Base-by-base conservation (phyloP, 2,888 invertebrate species). In the Ormia ochracea region DNA sequence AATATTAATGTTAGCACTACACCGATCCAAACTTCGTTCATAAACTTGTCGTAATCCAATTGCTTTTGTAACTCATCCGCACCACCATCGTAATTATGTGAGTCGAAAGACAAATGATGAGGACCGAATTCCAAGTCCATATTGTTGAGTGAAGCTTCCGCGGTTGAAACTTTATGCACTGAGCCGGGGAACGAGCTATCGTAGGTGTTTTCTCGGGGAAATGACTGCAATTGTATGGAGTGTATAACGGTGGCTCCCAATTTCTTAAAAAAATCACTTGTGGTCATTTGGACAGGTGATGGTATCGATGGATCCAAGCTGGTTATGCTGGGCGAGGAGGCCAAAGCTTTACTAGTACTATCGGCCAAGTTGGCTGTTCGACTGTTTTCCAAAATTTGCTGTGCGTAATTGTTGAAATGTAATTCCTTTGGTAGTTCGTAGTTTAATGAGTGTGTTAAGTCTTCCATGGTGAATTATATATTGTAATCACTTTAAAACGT, bases 11-110 rank as follows among this genome's bases (percentile, higher is more conserved):
- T 92, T 61, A 93, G 86, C 33, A 92, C 92, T 78, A 93, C 91
- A 23, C 93, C 92, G 70, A 93, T 92, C 93, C 93, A 93, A 43
- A 93, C 91, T 85, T 93, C 93, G 70, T 92, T 92, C 86, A 92
- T 90, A 85, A 92, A 91, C 83, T 92, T 91, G 86, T 92, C 92
- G 84, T 92, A 92, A 78, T 91, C 91, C 76, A 88, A 68, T 83
- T 90, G 89, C 65, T 88, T 87, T 75, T 88, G 87, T 61, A 88
- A 66, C 50, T 89, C 87, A 61, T 87, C 85, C 66, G 87, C 85
- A n/a, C 83, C 82, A 38, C 21, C 38, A 58, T 81, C 82, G 50
- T 82, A 82, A 31, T 84, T 85, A 59, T 84, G 83, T 26, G 88
- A 85, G 72, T 88, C 88, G 75, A 89, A 83, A 17, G 87, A 81